These are phyloP conservation scores for Sprattus sprattus DNA, from an alignment of 2,113 vertebrate genomes.

Conservation along the genomic window DNA sequence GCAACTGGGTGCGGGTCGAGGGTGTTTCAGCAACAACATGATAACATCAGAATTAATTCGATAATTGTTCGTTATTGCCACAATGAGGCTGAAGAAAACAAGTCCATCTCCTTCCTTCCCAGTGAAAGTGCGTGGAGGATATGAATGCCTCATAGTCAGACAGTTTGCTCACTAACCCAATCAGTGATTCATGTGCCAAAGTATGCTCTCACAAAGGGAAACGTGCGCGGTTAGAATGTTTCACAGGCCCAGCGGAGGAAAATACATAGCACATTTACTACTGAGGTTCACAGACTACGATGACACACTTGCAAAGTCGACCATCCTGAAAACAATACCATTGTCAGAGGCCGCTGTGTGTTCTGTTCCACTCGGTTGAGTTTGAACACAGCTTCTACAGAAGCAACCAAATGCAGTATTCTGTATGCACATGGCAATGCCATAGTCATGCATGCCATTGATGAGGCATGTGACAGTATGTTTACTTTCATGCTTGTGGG, in stretches of 20 bases:
- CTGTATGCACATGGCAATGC: neutral
- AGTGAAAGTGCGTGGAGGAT: neutral
- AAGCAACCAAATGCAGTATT: too few relatives aligned
- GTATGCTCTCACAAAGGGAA: neutral
- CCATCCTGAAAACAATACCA: neutral
- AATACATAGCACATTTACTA: too few relatives aligned
- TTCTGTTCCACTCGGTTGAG: neutral
- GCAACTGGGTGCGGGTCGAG: neutral
- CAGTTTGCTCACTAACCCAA: neutral
- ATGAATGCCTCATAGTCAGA: neutral
- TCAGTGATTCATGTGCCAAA: neutral
- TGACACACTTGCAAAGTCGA: neutral
- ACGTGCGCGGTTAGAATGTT: neutral
- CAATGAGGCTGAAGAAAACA: neutral
- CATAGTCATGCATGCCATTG: neutral
- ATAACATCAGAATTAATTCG: neutral
- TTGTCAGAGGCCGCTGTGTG: neutral
- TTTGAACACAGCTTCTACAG: neutral
- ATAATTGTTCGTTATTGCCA: neutral
- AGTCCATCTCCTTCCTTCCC: neutral
- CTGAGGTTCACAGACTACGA: neutral
- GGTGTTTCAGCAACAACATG: neutral
- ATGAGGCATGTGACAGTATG: neutral
- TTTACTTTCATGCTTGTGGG: neutral
- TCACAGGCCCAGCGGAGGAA: neutral